Evolutionary conservation across 2,888 invertebrate genomes (phyloP).

Genomic region (Epirrita christyi): DNA sequence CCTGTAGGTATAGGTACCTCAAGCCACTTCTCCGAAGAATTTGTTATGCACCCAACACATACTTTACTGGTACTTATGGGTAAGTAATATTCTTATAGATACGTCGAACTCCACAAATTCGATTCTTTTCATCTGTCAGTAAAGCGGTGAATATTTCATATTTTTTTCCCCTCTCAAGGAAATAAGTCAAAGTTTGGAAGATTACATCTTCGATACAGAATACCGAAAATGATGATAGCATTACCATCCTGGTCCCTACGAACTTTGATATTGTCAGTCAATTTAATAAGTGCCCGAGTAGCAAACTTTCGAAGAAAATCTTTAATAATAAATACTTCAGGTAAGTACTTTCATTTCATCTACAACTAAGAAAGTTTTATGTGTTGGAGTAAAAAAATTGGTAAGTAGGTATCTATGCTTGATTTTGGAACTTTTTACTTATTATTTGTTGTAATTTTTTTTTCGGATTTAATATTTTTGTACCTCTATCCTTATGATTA

Average conservation of each 20-base stretch:
- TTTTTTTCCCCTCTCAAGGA: constrained; percentile 51
- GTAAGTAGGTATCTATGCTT: no score
- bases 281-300: constrained; percentile 36
- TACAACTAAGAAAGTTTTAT: constrained; percentile 6
- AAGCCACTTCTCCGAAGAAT: no score
- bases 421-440: neutral
- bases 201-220: constrained; percentile 56
- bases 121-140: constrained; percentile 68
- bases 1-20: no score
- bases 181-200: constrained; percentile 60
- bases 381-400: neutral
- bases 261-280: constrained; percentile 39
- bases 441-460: neutral
- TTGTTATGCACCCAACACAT: no score
- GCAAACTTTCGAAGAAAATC: constrained; percentile 28
- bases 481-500: neutral
- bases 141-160: constrained; percentile 62
- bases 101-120: constrained; percentile 53
- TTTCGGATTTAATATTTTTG: neutral
- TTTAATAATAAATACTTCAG: constrained; percentile 8
- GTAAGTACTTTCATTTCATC: constrained; percentile 1
- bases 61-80: constrained; percentile 4
- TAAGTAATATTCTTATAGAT: constrained; percentile 22
- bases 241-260: constrained; percentile 36
- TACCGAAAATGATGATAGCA: constrained; percentile 41